Evolutionary conservation across 2,113 vertebrate species (phyloP).

Genomic region (Oncorhynchus clarkii): DNA sequence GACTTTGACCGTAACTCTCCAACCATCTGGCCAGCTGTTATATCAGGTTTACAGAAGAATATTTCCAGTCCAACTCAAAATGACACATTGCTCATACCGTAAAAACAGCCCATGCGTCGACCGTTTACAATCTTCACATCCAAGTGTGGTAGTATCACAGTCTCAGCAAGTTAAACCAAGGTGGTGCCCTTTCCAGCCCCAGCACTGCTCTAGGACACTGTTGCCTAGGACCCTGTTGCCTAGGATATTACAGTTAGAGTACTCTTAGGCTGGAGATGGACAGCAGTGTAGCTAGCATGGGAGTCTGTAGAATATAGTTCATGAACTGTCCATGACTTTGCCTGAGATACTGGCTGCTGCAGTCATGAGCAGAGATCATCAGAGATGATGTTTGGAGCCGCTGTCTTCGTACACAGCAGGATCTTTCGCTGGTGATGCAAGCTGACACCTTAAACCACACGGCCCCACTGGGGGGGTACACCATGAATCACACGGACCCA

Average conservation of each 20-base stretch:
- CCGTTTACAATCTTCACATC: neutral
- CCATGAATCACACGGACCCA: no score
- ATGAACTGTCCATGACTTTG: neutral
- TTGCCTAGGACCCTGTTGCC: neutral
- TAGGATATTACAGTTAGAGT: neutral
- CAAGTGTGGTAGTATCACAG: no score
- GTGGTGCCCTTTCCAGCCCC: no score
- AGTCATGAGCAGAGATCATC: no score
- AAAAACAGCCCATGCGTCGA: neutral
- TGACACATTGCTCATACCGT: neutral
- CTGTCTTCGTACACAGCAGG: slow-evolving; percentile 17
- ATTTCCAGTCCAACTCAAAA: neutral
- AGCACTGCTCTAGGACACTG: neutral
- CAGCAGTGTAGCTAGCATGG: neutral
- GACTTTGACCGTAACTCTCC: neutral
- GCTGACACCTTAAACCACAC: neutral
- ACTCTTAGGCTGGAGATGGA: neutral
- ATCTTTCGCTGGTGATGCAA: slow-evolving; percentile 15
- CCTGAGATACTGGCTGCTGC: no score
- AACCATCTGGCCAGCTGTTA: neutral
- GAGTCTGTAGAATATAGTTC: neutral
- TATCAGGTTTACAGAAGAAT: no score
- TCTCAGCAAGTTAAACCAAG: no score
- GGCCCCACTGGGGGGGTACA: neutral
- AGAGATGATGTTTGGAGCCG: neutral